Evolutionary conservation across 2,113 vertebrate genomes (phyloP).

Genomic region (Vulpes vulpes): DNA sequence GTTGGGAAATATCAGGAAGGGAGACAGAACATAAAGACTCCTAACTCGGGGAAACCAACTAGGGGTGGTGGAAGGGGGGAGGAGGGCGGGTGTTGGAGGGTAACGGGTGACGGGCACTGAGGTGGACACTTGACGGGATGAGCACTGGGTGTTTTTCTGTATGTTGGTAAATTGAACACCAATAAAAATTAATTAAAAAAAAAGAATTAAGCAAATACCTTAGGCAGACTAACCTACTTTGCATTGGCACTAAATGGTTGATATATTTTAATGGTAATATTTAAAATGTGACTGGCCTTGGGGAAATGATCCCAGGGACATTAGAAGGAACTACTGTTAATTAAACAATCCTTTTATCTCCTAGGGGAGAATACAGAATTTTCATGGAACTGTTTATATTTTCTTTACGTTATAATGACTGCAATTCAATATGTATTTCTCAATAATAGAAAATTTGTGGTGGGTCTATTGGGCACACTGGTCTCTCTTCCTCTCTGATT

Average conservation of each 20-base stretch:
- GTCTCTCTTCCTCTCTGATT: neutral
- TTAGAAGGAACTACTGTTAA: slow-evolving; percentile 22
- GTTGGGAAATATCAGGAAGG: too few species aligned
- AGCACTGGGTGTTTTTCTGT: too few species aligned
- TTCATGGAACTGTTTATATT: neutral
- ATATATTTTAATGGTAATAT: neutral
- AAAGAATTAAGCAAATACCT: neutral
- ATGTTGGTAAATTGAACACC: too few species aligned
- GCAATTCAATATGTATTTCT: neutral
- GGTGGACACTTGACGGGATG: too few species aligned
- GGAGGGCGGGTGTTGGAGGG: too few species aligned
- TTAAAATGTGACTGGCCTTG: slow-evolving; percentile 38
- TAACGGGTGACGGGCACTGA: too few species aligned
- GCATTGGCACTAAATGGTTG: neutral
- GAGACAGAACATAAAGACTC: too few species aligned
- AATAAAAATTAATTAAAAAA: too few species aligned
- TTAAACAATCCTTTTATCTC: neutral
- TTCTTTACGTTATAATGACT: neutral
- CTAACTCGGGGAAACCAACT: too few species aligned
- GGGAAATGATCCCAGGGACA: slow-evolving; percentile 54
- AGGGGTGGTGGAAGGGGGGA: too few species aligned
- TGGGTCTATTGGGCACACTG: neutral
- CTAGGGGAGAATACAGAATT: neutral
- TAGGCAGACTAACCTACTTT: neutral
- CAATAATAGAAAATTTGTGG: neutral